phyloP scores from a whole-genome alignment of 2,797 vertebrate species.

The Scolopax rusticola region DNA sequence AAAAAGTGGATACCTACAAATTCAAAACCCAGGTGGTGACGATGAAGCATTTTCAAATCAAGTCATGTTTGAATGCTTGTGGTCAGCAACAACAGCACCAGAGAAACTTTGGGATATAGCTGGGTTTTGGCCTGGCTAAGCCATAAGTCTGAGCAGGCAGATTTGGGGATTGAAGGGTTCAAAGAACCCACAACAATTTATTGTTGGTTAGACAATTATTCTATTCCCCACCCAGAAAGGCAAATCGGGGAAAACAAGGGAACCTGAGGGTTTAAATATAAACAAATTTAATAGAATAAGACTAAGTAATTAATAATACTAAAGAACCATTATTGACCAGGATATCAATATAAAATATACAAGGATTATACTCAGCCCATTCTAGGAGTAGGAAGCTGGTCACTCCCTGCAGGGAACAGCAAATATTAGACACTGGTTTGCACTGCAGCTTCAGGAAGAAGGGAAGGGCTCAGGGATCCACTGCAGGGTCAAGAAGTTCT shows the following conservation, averaged over 20 bases:
- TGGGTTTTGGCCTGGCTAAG: background rate
- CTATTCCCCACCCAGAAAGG: background rate
- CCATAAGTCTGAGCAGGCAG: background rate
- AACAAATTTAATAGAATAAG: background rate
- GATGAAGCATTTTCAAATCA: background rate
- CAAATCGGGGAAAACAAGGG: background rate
- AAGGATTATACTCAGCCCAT: background rate
- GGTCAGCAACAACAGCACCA: background rate
- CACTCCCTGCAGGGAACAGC: background rate
- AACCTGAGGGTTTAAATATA: background rate
- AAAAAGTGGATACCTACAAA: background rate
- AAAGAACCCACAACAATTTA: background rate
- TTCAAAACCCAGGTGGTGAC: background rate
- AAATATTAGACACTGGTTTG: background rate
- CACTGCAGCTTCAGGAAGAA: background rate
- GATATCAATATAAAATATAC: background rate
- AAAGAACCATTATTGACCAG: background rate
- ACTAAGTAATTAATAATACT: background rate
- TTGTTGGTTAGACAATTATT: background rate
- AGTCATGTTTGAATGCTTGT: background rate
- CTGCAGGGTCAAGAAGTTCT: background rate
- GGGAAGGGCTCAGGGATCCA: background rate
- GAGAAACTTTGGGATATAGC: background rate
- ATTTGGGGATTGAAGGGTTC: background rate
- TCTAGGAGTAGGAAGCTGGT: background rate